phyloP scores from a whole-genome alignment of 2,888 invertebrate genomes.

The Chirona hameri region DNA sequence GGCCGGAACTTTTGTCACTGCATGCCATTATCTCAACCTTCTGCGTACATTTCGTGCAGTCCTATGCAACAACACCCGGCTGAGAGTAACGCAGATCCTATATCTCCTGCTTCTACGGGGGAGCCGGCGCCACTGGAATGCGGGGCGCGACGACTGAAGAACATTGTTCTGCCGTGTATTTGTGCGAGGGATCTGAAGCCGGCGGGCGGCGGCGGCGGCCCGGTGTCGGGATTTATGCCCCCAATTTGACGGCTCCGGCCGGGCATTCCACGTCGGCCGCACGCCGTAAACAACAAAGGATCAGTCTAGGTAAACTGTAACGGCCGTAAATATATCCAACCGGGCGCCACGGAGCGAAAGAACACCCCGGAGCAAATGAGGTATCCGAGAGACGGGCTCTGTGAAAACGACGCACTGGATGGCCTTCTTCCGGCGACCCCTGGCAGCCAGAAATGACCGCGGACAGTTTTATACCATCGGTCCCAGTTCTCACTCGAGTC shows the following conservation, averaged over 20 bases:
- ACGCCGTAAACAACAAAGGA: constrained; percentile 1
- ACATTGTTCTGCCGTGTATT: too few species aligned
- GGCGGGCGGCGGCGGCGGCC: too few species aligned
- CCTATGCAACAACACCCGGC: too few species aligned
- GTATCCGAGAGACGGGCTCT: neutral
- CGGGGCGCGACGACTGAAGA: too few species aligned
- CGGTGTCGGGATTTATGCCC: neutral
- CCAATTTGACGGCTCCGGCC: neutral
- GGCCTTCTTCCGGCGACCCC: neutral
- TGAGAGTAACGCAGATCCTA: too few species aligned
- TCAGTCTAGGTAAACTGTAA: neutral
- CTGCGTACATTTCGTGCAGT: too few species aligned
- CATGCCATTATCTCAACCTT: too few species aligned
- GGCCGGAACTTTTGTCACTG: too few species aligned
- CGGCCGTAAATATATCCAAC: neutral
- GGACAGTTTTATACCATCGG: neutral
- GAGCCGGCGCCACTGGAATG: too few species aligned
- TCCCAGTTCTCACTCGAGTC: neutral
- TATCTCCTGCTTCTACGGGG: too few species aligned
- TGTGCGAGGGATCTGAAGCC: neutral
- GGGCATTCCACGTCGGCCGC: neutral
- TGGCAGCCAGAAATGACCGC: neutral
- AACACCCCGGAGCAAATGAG: neutral
- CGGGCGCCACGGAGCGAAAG: neutral
- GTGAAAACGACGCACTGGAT: neutral